Conservation (phyloP, 2,113 vertebrate species). For the Calonectris borealis region DNA sequence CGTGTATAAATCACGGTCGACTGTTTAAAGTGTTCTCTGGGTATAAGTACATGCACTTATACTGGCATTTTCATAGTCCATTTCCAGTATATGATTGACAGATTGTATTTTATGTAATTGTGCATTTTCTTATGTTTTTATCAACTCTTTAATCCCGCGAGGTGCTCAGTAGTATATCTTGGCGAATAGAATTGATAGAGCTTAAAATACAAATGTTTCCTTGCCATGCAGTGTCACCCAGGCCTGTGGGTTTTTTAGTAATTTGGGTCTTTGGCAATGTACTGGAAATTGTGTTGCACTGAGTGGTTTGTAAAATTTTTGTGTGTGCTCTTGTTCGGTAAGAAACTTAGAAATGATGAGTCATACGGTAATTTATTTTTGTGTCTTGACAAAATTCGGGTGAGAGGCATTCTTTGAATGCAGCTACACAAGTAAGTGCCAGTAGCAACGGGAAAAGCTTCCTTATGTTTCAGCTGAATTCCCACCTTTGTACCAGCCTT, state of each 20-base stretch:
- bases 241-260: background rate
- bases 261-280: background rate
- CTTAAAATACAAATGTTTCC: background rate
- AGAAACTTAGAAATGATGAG: background rate
- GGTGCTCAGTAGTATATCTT: background rate
- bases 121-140: background rate
- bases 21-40: slow-evolving; percentile 36
- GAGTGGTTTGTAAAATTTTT: background rate
- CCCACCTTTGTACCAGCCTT: background rate
- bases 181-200: background rate
- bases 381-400: background rate
- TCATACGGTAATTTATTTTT: background rate
- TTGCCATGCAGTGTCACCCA: fast-evolving
- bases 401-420: background rate
- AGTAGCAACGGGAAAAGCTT: background rate
- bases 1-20: slow-evolving; percentile 15
- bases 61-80: slow-evolving; percentile 18
- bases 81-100: slow-evolving; percentile 45
- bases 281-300: background rate
- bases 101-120: slow-evolving; percentile 15
- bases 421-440: background rate
- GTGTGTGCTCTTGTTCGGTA: background rate
- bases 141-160: slow-evolving; percentile 12
- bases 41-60: slow-evolving; percentile 37
- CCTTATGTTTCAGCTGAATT: background rate